Base-by-base conservation (phyloP, 2,113 vertebrate species). In the Cercopithecus mona region DNA sequence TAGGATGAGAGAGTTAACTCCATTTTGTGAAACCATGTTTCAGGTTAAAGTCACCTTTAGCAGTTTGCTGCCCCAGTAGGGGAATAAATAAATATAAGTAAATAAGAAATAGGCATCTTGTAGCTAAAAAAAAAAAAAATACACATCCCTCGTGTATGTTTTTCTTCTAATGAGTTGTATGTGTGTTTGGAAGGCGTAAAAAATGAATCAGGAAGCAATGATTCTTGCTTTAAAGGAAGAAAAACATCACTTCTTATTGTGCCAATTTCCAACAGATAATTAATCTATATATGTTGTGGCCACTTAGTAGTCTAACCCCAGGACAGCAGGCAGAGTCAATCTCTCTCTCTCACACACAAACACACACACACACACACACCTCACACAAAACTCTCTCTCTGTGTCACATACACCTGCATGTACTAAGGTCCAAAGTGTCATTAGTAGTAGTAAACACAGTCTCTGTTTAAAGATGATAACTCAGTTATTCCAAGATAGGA, bases 391-490 rank as follows among this genome's bases (percentile, higher is more conserved):
- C 48, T 32, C 40, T 40, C 12, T 48, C 40, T 70, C 3, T 32
- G 11, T 0, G 61, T 0, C 23, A 45, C 10, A 70, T 87, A 48
- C 64, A 95, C 68, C 91, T 86, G 79, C 23, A 6, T n/a, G 27
- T 52, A 79, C 45, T 70, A 78, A 98, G 35, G 8, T 94, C 94
- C 89, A 91, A 87, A 96, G 30, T 91, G 52, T 38, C 78, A 90
- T 76, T 81, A 84, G 8, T 55, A 97, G 8, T 55, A 97, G 93
- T 87, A 98, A 96, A 98, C 94, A 93, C 66, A 80, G 50, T 88
- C 64, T 93, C 93, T 96, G 81, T 96, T 97, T 97, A 96, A 97
- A 92, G 79, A 96, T 94, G 96, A 94, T 97, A 98, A 85, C 66
- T 86, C 55, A 72, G 68, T 93, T 98, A 92, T 91, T 96, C 57